phyloP scores from a whole-genome alignment of 2,113 vertebrate species.

The human region GRCh38 chr2:72149501-72150000 shows the following conservation, averaged over 20 bases:
- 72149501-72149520: not conserved
- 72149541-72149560: not conserved
- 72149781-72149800: not conserved
- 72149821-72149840: not conserved
- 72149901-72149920: constrained; percentile 15
- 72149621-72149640: not conserved
- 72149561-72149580: not conserved
- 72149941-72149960: not conserved
- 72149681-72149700: not conserved
- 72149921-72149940: constrained; percentile 38
- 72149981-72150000: constrained; percentile 63
- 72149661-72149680: not conserved
- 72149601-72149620: not conserved
- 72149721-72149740: not conserved
- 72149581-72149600: not conserved
- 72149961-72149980: constrained; percentile 43
- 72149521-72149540: not conserved
- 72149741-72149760: not conserved
- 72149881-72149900: constrained; percentile 68
- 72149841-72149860: constrained; percentile 37
- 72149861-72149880: constrained; percentile 52
- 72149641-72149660: not conserved
- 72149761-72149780: not conserved
- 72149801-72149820: not conserved
- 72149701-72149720: not conserved